Evolutionary conservation across 2,113 vertebrate genomes (phyloP).

Genomic region (Osmerus mordax): DNA sequence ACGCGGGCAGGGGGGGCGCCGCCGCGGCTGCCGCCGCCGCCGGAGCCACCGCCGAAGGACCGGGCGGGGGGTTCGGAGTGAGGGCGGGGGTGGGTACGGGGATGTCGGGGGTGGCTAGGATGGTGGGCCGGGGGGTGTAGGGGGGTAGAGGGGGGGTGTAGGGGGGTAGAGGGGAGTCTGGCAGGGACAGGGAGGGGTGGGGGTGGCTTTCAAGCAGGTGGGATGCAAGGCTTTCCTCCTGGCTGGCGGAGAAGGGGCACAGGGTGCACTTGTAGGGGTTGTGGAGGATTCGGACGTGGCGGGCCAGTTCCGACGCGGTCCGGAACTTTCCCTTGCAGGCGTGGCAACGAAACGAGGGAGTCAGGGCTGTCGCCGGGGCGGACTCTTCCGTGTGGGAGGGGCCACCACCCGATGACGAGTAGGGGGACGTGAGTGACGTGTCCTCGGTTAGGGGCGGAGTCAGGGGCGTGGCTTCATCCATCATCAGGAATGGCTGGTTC

Average conservation of each 20-base stretch:
- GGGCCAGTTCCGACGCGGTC: slow-evolving; percentile 83
- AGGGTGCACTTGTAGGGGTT: slow-evolving; percentile 88
- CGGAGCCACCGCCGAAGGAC: slow-evolving; percentile 13
- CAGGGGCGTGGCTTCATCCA: slow-evolving; percentile 59
- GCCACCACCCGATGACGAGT: slow-evolving; percentile 33
- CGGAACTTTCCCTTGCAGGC: slow-evolving; percentile 94
- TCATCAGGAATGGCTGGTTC: slow-evolving; percentile 36
- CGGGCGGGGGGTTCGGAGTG: slow-evolving; percentile 18
- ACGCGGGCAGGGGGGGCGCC: slow-evolving; percentile 71
- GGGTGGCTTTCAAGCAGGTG: slow-evolving; percentile 78
- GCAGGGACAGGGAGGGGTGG: slow-evolving; percentile 59
- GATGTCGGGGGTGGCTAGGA: slow-evolving; percentile 27
- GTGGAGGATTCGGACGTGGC: slow-evolving; percentile 88
- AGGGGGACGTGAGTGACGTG: slow-evolving; percentile 57
- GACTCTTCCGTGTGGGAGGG: slow-evolving; percentile 42
- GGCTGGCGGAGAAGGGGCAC: slow-evolving; percentile 86
- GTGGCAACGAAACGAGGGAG: slow-evolving; percentile 79
- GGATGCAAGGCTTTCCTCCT: slow-evolving; percentile 82
- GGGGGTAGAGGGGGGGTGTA: slow-evolving; percentile 28
- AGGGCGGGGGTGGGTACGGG: slow-evolving; percentile 52
- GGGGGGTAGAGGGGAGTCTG: slow-evolving; percentile 22
- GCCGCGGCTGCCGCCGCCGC: slow-evolving; percentile 51
- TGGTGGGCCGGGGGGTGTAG: slow-evolving; percentile 26
- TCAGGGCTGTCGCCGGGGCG: slow-evolving; percentile 32
- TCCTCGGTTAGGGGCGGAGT: slow-evolving; percentile 73